Evolutionary conservation across 2,888 invertebrate genomes (phyloP), one percentile per base, ranked within the genome.

Genomic region (Fragum fragum): DNA sequence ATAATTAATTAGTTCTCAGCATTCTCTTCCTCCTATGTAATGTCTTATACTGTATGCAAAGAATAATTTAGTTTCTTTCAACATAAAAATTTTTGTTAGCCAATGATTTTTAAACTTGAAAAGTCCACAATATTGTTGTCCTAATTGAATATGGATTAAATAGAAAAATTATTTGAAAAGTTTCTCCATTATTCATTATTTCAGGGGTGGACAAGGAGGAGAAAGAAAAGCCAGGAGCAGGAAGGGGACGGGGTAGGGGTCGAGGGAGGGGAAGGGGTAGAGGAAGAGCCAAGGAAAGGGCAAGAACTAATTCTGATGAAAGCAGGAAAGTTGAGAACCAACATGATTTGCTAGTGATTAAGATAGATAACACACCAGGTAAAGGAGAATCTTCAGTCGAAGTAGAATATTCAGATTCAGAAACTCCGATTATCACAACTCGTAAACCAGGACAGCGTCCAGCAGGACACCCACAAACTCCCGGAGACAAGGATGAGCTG

Each of bases 311-410:
- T 26, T 90, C 91, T n/a, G 92, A 92, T 74, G 93, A 92, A 42
- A 85, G 87, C 11, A 88, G 93, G 47, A 88, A 87, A 66, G 92
- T 93, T 0, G 92, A 92, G 55, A 88, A 89, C 59, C 89, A 91
- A 78, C 89, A 91, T 42, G 91, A 93, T 79, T 81, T 91, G 21
- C 87, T 93, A 18, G 87, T 93, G 21, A 90, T 93, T 53, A 93
- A 93, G 79, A 88, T 93, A 42, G 93, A 93, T 73, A 93, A 93
- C 80, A 90, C 90, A 26, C 89, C 90, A 26, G 91, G 90, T 18
- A 89, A 85, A 57, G 82, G 71, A 1, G 89, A 90, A 57, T 82
- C 88, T n/a, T 83, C 85, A 52, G 91, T 91, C 9, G 91, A 91
- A 66, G 91, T 90, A 47, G 91, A 91, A 76, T 91, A 91, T 63